Evolutionary conservation across 2,113 vertebrate genomes (phyloP).

Genomic region (Myrmecophaga tridactyla): DNA sequence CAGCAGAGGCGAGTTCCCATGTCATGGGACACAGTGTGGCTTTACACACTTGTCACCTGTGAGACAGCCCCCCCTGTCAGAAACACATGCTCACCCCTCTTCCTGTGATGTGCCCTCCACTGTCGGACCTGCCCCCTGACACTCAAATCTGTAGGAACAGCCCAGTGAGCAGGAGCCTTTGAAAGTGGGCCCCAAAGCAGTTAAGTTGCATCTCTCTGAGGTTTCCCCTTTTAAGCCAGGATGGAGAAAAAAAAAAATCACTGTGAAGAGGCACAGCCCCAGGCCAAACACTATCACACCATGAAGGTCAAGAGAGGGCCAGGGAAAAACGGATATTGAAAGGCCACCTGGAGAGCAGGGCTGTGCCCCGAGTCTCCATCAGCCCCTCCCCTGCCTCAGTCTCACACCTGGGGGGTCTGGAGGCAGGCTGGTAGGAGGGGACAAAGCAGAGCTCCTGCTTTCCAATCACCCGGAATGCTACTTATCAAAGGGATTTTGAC

Average conservation of each 20-base stretch:
- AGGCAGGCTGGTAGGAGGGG: neutral
- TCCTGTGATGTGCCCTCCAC: neutral
- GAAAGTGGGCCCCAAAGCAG: slow-evolving; percentile 2
- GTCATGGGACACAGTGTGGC: neutral
- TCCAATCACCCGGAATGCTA: neutral
- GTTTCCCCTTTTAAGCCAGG: slow-evolving; percentile 39
- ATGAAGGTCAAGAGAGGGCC: slow-evolving; percentile 57
- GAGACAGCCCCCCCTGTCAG: neutral
- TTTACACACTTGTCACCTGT: neutral
- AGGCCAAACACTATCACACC: slow-evolving; percentile 49
- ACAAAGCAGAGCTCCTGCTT: neutral
- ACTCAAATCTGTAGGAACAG: neutral
- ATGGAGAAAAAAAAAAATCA: neutral
- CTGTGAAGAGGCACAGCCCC: slow-evolving; percentile 13
- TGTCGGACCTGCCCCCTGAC: neutral
- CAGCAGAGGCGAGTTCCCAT: neutral
- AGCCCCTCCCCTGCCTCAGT: fast-evolving
- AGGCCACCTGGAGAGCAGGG: neutral
- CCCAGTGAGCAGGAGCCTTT: neutral
- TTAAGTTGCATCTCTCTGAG: neutral
- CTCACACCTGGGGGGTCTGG: neutral
- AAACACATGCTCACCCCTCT: neutral
- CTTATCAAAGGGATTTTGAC: slow-evolving; percentile 55
- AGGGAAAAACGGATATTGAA: slow-evolving; percentile 43
- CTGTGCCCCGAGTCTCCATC: neutral